Base-by-base conservation (phyloP, 2,113 vertebrate species). In the Orycteropus afer region DNA sequence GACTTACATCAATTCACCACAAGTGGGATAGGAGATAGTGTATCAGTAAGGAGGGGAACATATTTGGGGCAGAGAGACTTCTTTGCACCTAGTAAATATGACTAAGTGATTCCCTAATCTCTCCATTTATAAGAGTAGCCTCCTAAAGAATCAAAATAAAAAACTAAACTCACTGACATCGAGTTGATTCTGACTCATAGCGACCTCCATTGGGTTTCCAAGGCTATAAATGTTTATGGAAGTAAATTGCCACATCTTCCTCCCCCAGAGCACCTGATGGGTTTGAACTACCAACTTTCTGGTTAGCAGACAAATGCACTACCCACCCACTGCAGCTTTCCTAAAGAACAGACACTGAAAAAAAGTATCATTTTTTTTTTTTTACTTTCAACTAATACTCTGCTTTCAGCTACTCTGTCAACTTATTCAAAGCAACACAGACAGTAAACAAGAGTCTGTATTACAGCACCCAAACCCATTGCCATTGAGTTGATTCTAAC, bases 351-450 rank as follows among this genome's bases (percentile, higher is more conserved):
- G n/a, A 85, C 59, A 84, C 27, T 27, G 59, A 92, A 89, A 77
- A 37, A 73, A 84, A 77, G 11, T n/a, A 0, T 34, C 18, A n/a
- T 34, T 22, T 40, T 13, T 63, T 32, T 87, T 86, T n/a, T 34
- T 22, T 80, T 47, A 76, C 40, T 92, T 76, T 77, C 59, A 81
- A 63, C 53, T 71, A 95, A 77, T 69, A 79, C 34, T 80, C 53
- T 87, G 59, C 47, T 94, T 94, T 71, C 32, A 69, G 59, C 69
- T 86, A 61, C 37, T 84, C 55, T 80, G 42, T 79, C 47, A 83
- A 81, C 29, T 76, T 91, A 89, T 85, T 91, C 42, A 91, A 92
- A 95, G 79, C 83, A 37, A 83, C 12, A 78, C n/a, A 71, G 86
- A 85, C 47, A 92, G 76, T 37, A 77, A 95, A 65, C 63, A 55